Evolutionary conservation across 2,888 invertebrate genomes (phyloP), one percentile per base, ranked within the genome.

Genomic region (Cheiracanthium punctorium): DNA sequence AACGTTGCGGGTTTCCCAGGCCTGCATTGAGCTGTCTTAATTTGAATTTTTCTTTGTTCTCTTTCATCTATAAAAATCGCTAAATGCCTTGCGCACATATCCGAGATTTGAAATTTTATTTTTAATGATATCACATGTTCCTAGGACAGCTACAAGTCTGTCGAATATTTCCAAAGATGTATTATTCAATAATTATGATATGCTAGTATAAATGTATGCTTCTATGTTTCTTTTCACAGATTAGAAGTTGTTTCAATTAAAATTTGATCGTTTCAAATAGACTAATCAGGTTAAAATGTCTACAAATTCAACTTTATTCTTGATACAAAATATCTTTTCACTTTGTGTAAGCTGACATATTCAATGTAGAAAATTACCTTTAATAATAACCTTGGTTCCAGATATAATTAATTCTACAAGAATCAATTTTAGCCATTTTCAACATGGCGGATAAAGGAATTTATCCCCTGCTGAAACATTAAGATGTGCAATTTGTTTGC

Each of bases 171-270:
- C 12, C 24, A 5, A 58, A 17, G n/a, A n/a, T n/a, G n/a, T 4
- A 58, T 12, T 24, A 24, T 37, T 37, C 10, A 17, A 24, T 17
- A 48, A 48, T 1, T 58, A 24, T 58, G 58, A 58, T 58, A 58
- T 58, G 58, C 58, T 58, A 58, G 24, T 58, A 20, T 58, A 58
- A 58, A 58, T 20, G 14, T 48, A n/a, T n/a, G n/a, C n/a, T n/a
- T n/a, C n/a, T 20, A 48, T 48, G 14, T 48, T 48, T 48, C 12
- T 14, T 17, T 48, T 48, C 14, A 48, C 17, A 17, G 14, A 48
- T 2, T 48, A 48, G 2, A 48, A 48, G 14, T 14, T 17, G 8
- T 48, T 17, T 17, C 43, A 24, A 58, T 58, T 12, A 24, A 58
- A 58, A 58, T 17, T 2, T 58, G 20, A 2, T 10, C 12, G 12